phyloP scores from a whole-genome alignment of 1,140 invertebrate species.

The Bombus terrestris region DNA sequence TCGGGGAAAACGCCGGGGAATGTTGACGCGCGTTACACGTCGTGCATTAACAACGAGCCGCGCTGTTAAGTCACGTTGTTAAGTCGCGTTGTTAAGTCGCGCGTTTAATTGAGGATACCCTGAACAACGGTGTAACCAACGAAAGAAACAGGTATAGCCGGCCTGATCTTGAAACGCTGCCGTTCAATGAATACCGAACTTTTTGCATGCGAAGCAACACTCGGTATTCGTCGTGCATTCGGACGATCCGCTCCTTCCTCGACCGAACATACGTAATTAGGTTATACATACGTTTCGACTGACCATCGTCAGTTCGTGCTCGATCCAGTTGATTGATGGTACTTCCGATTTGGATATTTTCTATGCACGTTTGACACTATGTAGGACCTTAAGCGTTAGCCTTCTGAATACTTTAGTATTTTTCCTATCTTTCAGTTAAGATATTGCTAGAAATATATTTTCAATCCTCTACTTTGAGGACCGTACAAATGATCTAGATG shows the following conservation, averaged over 20 bases:
- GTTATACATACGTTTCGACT: slow-evolving; percentile 14
- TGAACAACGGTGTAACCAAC: slow-evolving; percentile 49
- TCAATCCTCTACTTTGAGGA: too few species aligned
- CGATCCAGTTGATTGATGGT: not conserved
- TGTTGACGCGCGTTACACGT: not conserved
- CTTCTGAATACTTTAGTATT: not conserved
- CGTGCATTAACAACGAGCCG: slow-evolving; percentile 28
- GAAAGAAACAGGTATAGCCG: slow-evolving; percentile 25
- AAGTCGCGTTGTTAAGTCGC: not conserved
- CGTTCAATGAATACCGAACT: slow-evolving; percentile 25
- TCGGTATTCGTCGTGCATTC: slow-evolving; percentile 2
- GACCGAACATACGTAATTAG: slow-evolving; percentile 42
- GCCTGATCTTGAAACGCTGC: slow-evolving; percentile 46
- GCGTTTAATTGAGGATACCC: slow-evolving; percentile 49
- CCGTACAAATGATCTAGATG: too few species aligned
- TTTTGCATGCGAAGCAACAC: slow-evolving; percentile 7
- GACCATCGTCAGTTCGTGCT: not conserved
- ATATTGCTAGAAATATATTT: too few species aligned
- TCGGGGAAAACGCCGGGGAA: not conserved
- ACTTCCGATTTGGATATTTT: not conserved
- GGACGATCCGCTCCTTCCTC: not conserved
- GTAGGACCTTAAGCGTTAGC: not conserved
- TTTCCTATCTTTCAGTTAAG: too few species aligned
- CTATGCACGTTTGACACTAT: too few species aligned
- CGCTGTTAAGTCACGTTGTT: not conserved